Percentiles rank a stretch among this genome's conserved stretches.
Evolutionary conservation across 2,797 vertebrate species (phyloP).

Genomic region (Somateria mollissima): DNA sequence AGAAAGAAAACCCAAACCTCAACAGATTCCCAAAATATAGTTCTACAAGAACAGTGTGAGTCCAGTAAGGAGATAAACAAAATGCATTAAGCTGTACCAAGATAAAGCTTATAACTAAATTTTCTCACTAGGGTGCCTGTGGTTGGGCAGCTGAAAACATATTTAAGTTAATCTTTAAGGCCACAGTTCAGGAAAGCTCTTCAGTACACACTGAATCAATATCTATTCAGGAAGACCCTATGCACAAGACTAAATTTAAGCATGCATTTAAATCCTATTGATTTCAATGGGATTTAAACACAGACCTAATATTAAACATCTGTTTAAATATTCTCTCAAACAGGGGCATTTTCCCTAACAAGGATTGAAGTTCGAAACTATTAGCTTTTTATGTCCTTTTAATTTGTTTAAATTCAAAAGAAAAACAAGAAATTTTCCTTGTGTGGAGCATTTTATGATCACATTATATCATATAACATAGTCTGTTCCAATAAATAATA

Average conservation of each 20-base stretch:
- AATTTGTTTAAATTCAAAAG: conserved; percentile 6
- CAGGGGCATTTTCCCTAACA: background rate
- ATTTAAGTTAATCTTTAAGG: conserved; percentile 27
- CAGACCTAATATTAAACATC: conserved; percentile 20
- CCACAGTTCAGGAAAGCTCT: conserved; percentile 8
- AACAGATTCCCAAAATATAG: background rate
- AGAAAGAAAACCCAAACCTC: background rate
- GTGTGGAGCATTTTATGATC: conserved; percentile 22
- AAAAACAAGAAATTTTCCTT: conserved; percentile 38
- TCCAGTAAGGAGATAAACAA: background rate
- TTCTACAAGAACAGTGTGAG: background rate
- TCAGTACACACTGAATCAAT: conserved; percentile 18
- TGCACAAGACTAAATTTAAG: conserved; percentile 18
- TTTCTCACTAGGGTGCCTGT: background rate
- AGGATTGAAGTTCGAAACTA: background rate
- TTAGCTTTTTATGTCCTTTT: background rate
- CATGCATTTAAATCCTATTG: background rate
- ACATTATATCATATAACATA: conserved; percentile 27
- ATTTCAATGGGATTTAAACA: conserved; percentile 34
- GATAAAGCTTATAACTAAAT: conserved; percentile 3
- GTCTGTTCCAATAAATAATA: background rate
- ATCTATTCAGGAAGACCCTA: conserved; percentile 18
- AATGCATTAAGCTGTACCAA: background rate
- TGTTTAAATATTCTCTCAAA: conserved; percentile 27
- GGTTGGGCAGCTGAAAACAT: background rate